Percentiles rank a stretch among this genome's conserved stretches.
phyloP scores from a whole-genome alignment of 1,140 invertebrate genomes.

The Hylaeus anthracinus region DNA sequence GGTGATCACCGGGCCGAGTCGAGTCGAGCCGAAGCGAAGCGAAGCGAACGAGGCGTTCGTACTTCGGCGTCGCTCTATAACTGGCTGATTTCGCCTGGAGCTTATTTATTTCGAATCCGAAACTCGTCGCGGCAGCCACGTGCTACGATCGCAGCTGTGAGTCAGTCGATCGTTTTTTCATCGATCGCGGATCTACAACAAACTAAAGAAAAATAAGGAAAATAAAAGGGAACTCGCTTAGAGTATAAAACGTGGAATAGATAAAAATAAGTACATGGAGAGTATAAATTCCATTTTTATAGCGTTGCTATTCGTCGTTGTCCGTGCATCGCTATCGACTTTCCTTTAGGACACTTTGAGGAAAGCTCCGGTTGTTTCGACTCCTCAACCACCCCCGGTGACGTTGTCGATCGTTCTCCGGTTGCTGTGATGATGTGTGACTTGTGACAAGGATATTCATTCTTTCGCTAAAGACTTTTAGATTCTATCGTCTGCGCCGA shows the following conservation, averaged over 20 bases:
- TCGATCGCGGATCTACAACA: neutral
- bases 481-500: no score
- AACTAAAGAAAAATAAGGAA: neutral
- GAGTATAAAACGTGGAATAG: neutral
- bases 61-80: conserved; percentile 47
- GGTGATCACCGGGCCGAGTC: neutral
- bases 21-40: conserved; percentile 1
- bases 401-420: neutral
- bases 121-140: conserved; percentile 37
- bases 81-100: conserved; percentile 44
- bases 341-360: conserved; percentile 2
- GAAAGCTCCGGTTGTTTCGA: neutral
- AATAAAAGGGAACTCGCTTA: neutral
- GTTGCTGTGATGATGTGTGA: conserved; percentile 32
- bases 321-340: neutral
- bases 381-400: neutral
- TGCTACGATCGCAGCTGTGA: conserved; percentile 16
- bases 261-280: neutral
- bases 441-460: conserved; percentile 36
- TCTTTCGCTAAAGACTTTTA: neutral
- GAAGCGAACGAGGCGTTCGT: conserved; percentile 25
- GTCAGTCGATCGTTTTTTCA: neutral
- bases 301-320: neutral
- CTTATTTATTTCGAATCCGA: conserved; percentile 55
- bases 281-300: neutral